Evolutionary conservation across 1,140 invertebrate species (phyloP).

Genomic region (Procambarus virginalis): DNA sequence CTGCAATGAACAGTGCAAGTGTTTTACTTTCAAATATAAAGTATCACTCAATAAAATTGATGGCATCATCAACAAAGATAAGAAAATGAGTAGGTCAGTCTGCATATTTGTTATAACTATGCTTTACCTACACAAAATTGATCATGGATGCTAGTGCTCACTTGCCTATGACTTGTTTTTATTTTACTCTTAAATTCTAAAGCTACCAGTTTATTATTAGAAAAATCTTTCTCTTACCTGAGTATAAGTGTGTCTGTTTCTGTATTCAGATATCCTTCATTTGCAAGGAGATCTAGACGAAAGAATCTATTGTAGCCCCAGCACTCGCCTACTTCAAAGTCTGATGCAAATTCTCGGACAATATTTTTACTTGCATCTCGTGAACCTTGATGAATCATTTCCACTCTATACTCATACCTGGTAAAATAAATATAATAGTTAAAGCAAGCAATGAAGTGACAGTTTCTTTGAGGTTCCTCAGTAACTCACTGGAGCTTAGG

Average conservation of each 20-base stretch:
- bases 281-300: constrained; percentile 89
- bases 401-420: constrained; percentile 94
- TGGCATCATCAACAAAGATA: not conserved
- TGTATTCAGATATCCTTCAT: constrained; percentile 88
- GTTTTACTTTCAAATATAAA: no score
- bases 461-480: no score
- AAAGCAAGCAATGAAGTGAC: no score
- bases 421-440: not conserved
- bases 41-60: no score
- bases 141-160: no score
- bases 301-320: constrained; percentile 98
- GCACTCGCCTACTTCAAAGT: constrained; percentile 98
- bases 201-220: not conserved
- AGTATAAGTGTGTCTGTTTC: constrained; percentile 84
- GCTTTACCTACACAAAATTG: no score
- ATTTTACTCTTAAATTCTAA: no score
- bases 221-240: constrained; percentile 55
- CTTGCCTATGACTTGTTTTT: no score
- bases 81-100: not conserved
- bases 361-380: constrained; percentile 92
- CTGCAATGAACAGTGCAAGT: no score
- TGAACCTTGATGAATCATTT: constrained; percentile 94
- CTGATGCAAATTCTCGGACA: constrained; percentile 90
- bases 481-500: no score
- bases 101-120: no score